Percentiles rank a stretch among this genome's conserved stretches.
Evolutionary conservation across 2,888 invertebrate genomes (phyloP).

Genomic region (Eulithis testata): DNA sequence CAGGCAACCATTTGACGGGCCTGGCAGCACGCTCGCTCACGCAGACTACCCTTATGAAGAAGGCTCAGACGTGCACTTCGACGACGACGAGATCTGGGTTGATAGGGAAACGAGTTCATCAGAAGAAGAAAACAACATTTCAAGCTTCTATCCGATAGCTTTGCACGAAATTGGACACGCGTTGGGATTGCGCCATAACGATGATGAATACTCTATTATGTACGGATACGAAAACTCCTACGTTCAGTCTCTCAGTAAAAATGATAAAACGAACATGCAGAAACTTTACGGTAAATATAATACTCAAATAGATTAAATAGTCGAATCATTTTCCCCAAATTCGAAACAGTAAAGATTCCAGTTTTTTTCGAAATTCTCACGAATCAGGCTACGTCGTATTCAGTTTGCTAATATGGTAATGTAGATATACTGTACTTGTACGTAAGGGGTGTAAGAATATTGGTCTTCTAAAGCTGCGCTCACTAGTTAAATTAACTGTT

Average conservation of each 20-base stretch:
- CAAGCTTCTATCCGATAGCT: constrained; percentile 4
- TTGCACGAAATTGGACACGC: constrained; percentile 19
- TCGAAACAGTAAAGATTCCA: too few relatives aligned
- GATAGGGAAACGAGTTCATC: not conserved
- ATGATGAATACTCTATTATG: constrained; percentile 2
- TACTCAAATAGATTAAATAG: not conserved
- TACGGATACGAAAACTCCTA: not conserved
- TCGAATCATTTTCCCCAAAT: too few relatives aligned
- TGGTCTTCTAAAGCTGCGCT: too few relatives aligned
- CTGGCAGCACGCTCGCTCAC: constrained; percentile 5
- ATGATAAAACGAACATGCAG: constrained; percentile 1
- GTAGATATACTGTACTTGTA: too few relatives aligned
- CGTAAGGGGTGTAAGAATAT: too few relatives aligned
- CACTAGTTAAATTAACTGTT: too few relatives aligned
- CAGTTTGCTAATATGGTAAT: too few relatives aligned
- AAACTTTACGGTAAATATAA: constrained; percentile 12
- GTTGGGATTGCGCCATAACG: constrained; percentile 4
- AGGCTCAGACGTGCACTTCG: constrained; percentile 7
- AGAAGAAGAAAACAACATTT: not conserved
- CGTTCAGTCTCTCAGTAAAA: not conserved
- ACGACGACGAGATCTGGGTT: constrained; percentile 12
- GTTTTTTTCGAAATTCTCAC: too few relatives aligned
- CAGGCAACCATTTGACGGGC: constrained; percentile 7
- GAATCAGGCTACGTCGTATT: too few relatives aligned
- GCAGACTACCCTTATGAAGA: constrained; percentile 1